These are phyloP conservation scores for Heteromormyrus szaboi DNA, from an alignment of 2,797 vertebrate genomes.

Conservation along the genomic window DNA sequence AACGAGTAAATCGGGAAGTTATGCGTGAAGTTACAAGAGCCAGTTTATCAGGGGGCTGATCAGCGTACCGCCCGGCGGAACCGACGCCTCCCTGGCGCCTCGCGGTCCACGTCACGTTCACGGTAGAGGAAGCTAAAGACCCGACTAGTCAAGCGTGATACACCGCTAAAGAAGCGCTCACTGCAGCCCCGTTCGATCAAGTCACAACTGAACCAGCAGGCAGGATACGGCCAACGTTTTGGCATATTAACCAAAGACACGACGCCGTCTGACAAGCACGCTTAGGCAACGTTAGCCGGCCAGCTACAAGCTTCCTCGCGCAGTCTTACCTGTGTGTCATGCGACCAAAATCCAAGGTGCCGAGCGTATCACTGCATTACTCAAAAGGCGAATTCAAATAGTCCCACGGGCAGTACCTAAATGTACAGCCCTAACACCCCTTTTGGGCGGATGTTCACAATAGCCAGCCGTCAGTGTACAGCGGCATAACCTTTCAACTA, in stretches of 20 bases:
- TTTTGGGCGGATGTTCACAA: background rate
- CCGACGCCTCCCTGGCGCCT: background rate
- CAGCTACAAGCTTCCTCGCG: background rate
- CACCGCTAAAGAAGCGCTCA: background rate
- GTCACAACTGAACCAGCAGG: background rate
- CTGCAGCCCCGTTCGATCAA: background rate
- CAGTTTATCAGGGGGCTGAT: background rate
- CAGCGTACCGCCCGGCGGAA: background rate
- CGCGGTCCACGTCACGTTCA: background rate
- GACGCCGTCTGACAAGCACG: background rate
- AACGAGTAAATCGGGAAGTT: background rate
- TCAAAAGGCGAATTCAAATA: background rate
- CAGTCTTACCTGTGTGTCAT: background rate
- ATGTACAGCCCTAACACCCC: background rate
- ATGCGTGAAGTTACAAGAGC: background rate
- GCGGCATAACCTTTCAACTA: constrained; percentile 1
- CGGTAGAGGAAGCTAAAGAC: background rate
- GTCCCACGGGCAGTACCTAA: background rate
- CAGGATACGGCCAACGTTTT: background rate
- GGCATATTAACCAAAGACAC: background rate
- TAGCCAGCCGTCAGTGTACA: background rate
- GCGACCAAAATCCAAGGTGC: background rate
- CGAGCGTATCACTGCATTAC: background rate
- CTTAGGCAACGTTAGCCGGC: background rate
- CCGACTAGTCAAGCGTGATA: background rate